Conservation (phyloP, 1,140 invertebrate genomes). For the Micrasema minimum region DNA sequence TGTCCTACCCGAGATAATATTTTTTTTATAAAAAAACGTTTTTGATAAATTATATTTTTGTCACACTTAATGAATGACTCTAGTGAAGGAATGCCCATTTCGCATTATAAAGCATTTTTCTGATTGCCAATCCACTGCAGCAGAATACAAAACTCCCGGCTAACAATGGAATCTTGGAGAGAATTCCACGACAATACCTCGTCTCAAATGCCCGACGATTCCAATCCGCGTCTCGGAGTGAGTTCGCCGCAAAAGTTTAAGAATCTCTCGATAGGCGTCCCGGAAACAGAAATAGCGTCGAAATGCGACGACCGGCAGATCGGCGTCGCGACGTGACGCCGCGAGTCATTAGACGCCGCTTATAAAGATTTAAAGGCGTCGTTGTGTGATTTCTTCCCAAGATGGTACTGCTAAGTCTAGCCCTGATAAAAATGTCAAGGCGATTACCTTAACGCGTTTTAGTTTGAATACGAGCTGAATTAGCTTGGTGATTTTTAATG, state of each 20-base stretch:
- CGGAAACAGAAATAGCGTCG: conserved; percentile 48
- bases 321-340: conserved; percentile 24
- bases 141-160: no score
- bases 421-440: conserved; percentile 34
- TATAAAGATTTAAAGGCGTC: conserved; percentile 27
- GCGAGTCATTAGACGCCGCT: conserved; percentile 30
- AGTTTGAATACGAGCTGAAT: conserved; percentile 12
- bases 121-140: no score
- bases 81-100: no score
- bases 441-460: conserved; percentile 1
- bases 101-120: no score
- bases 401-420: not conserved
- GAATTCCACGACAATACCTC: no score
- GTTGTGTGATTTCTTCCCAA: conserved; percentile 19
- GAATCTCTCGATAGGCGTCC: conserved; percentile 4
- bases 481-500: no score
- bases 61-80: no score
- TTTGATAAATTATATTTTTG: no score
- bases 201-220: no score
- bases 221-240: not conserved
- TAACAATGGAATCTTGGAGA: no score
- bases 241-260: not conserved
- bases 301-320: conserved; percentile 51
- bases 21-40: no score
- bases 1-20: no score